Evolutionary conservation across 2,113 vertebrate genomes (phyloP), one percentile per base, ranked within the genome.

Genomic region (Aegotheles bennettii): DNA sequence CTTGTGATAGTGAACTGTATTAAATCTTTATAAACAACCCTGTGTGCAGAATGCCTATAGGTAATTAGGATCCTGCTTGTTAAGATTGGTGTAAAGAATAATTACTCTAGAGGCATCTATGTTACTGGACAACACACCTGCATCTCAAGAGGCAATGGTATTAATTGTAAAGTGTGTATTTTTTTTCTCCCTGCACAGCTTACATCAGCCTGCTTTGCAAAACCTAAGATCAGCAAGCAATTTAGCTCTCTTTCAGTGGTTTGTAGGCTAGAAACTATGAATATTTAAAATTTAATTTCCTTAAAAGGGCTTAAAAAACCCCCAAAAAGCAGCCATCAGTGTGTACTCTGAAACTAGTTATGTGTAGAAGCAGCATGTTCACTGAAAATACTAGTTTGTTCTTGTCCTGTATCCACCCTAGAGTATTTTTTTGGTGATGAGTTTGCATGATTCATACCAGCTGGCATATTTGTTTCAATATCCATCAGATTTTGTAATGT

Each of bases 41-140:
- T 70, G 43, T 78, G 76, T 76, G 61, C 45, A 70, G 83, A 93
- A 83, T 95, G 83, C 60, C 42, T 96, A 8, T 59, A 93, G 70
- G 56, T 94, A 93, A 96, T 95, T 96, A 98, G 93, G 92, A 98
- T 95, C 78, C 77, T 98, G 97, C 98, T 99, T 94, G 70, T 98
- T 97, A 96, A 97, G 96, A 90, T 82, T 48, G 54, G 87, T 96
- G 63, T 91, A 95, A 97, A 98, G 97, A 98, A 96, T 98, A 98
- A 98, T 98, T 97, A 96, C 97, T 97, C 94, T 86, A 90, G 98
- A 95, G 97, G 93, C 94, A 96, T 98, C 94, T 95, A 96, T 98
- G 97, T 97, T 97, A 92, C 96, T 94, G 97, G 97, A 98, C 97
- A 98, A 93, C 98, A 98, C 97, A 97, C 97, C 98, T 98, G 97